Evolutionary conservation across 92 coral and sea anemone genomes (phyloP), one percentile per base, ranked within the genome.

Genomic region (Montipora capitata): DNA sequence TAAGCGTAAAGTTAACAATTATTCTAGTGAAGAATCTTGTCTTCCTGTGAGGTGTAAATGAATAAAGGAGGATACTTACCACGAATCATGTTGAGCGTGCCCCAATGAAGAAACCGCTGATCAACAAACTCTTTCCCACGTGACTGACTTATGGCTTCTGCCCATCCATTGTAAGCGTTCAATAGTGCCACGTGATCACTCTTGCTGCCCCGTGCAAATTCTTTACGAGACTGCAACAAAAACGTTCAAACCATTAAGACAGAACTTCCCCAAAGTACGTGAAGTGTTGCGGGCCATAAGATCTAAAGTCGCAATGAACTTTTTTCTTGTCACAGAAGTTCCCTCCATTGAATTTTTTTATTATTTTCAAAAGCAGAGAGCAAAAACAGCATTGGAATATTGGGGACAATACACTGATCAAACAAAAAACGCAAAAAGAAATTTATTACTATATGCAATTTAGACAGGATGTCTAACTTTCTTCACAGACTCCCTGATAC

Each of bases 101-200:
- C 98, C 83, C 96, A 90, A 74, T 95, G 98, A 71, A 95, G 98
- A 68, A 80, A 95, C 73, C 94, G 83, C 14, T 87, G 92, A 71
- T 81, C 75, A 35, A 85, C 81, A 72, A 86, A 95, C 74, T 90
- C 93, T 79, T 85, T 87, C 15, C 92, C 98, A 15, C 90, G 89
- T 20, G 94, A 84, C 63, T 77, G 92, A 74, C 73, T 84, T 75
- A 93, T n/a, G 41, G 95, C 91, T 44, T 93, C 82, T 38, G 78
- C 70, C 98, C 98, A 95, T 72, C 96, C 98, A 87, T 92, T 91
- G 77, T 72, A 96, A 15, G 99, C 99, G 71, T 94, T 91, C 64
- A 93, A 91, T 63, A 95, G 68, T 2, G 98, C 95, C 76, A 97
- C 87, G 83, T 97, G 99, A 77, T 97, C 99, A 49, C 99, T 97